Evolutionary conservation across 1,140 invertebrate species (phyloP).

Genomic region (Rhopalosiphum maidis): DNA sequence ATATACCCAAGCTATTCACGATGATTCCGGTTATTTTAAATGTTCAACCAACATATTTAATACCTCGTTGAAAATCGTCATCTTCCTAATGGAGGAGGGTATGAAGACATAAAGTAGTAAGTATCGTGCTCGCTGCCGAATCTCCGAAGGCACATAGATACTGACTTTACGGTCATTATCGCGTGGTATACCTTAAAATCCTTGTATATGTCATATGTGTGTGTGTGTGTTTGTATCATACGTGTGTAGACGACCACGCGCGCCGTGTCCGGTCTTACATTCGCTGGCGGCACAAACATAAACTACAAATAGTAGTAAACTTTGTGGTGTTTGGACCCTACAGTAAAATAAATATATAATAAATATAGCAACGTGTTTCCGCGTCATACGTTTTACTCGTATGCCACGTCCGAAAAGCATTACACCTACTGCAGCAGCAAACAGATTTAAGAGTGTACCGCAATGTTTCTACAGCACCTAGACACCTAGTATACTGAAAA

Average conservation of each 20-base stretch:
- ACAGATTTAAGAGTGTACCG: not conserved
- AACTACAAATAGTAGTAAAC: constrained; percentile 3
- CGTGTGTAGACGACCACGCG: not conserved
- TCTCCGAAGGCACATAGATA: constrained; percentile 18
- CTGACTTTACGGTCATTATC: constrained; percentile 10
- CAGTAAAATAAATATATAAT: not conserved
- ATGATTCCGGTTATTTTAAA: not conserved
- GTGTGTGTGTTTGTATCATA: not conserved
- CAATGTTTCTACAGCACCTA: not conserved
- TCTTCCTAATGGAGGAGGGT: not conserved
- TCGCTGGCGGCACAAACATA: not conserved
- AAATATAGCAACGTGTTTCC: not conserved
- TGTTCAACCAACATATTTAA: constrained; percentile 1
- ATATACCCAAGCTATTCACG: not conserved
- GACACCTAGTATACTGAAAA: not conserved
- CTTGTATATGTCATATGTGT: not conserved
- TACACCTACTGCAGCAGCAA: not conserved
- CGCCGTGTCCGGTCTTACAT: not conserved
- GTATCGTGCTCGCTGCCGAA: not conserved
- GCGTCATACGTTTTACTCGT: constrained; percentile 2
- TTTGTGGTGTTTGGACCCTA: not conserved
- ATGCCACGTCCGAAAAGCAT: not conserved
- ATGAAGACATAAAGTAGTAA: not conserved
- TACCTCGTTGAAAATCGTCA: not conserved
- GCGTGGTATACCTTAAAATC: not conserved